These are phyloP conservation scores for Lota lota DNA, from an alignment of 2,113 vertebrate genomes.

Conservation along the genomic window DNA sequence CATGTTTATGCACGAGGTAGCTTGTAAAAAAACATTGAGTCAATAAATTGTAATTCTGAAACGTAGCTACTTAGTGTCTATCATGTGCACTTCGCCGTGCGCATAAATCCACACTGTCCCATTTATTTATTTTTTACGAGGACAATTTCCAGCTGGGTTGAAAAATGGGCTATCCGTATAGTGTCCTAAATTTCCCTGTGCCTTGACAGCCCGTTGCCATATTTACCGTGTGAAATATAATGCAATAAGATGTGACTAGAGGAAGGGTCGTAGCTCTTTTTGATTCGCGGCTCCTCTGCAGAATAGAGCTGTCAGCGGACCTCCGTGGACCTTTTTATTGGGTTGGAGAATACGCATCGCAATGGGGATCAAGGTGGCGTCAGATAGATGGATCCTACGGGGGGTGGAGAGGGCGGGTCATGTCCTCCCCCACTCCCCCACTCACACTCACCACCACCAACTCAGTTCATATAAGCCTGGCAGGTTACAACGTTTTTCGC, in stretches of 20 bases:
- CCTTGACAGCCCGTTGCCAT: slow-evolving; percentile 64
- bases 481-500: too few relatives aligned
- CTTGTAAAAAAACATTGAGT: slow-evolving; percentile 16
- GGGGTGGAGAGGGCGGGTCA: slow-evolving; percentile 1
- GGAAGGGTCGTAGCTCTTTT: slow-evolving; percentile 65
- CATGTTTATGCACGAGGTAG: slow-evolving; percentile 18
- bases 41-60: background rate
- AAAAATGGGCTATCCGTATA: slow-evolving; percentile 38
- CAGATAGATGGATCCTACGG: slow-evolving; percentile 46
- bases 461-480: too few relatives aligned
- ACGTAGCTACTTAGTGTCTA: background rate
- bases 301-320: slow-evolving; percentile 59
- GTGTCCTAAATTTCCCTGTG: slow-evolving; percentile 59
- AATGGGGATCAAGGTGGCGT: slow-evolving; percentile 33
- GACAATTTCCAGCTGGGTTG: slow-evolving; percentile 27
- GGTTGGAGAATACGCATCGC: slow-evolving; percentile 45
- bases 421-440: background rate
- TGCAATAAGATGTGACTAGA: slow-evolving; percentile 66
- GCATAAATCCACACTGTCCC: slow-evolving; percentile 33
- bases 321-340: slow-evolving; percentile 54
- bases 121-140: slow-evolving; percentile 36
- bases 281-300: slow-evolving; percentile 52
- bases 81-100: slow-evolving; percentile 15
- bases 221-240: slow-evolving; percentile 74
- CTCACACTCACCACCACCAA: background rate